phyloP scores from a whole-genome alignment of 1,140 invertebrate species.

The Tachypleus tridentatus region DNA sequence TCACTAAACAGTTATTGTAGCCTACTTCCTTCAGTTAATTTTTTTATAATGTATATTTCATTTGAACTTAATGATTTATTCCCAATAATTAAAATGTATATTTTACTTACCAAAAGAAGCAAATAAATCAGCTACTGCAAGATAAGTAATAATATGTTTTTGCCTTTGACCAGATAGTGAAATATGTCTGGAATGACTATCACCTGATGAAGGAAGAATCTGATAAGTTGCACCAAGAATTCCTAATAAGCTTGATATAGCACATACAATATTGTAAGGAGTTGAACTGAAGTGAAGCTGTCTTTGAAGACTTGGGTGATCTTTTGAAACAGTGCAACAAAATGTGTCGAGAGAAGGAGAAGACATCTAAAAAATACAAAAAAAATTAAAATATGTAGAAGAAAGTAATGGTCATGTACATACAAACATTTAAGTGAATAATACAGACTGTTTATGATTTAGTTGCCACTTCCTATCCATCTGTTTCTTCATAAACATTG shows the following conservation, averaged over 20 bases:
- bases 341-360: constrained; percentile 15
- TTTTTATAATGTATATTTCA: too few species aligned
- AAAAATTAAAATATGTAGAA: neutral
- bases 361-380: constrained; percentile 9
- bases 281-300: constrained; percentile 6
- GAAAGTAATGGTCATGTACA: neutral
- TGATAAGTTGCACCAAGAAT: constrained; percentile 55
- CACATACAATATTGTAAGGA: constrained; percentile 47
- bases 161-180: constrained; percentile 46
- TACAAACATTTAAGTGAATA: neutral
- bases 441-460: neutral
- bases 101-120: constrained; percentile 49
- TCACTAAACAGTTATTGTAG: too few species aligned
- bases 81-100: neutral
- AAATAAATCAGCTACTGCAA: constrained; percentile 59
- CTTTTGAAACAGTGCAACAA: constrained; percentile 8
- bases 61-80: too few species aligned
- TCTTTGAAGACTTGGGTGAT: constrained; percentile 4
- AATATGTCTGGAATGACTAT: constrained; percentile 38
- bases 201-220: constrained; percentile 40
- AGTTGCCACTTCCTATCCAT: neutral
- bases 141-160: constrained; percentile 56
- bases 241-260: constrained; percentile 55
- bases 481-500: too few species aligned
- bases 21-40: too few species aligned